These are phyloP conservation scores for Mastomys natalensis DNA, from an alignment of 2,113 vertebrate species.

Conservation along the genomic window DNA sequence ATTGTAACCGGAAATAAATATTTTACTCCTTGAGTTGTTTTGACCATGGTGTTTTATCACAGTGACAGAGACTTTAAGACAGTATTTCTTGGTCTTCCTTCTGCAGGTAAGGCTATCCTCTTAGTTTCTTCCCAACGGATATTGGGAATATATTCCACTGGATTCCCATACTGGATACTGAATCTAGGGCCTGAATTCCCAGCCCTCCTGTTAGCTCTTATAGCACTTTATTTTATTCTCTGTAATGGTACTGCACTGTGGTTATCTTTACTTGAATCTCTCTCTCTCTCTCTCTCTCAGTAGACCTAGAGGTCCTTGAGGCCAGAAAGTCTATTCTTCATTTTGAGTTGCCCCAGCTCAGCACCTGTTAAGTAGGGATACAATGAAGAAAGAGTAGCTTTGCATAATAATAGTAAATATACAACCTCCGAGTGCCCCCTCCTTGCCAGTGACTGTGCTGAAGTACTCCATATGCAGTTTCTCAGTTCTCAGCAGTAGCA, in stretches of 20 bases:
- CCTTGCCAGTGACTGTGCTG: not conserved
- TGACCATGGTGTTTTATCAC: not conserved
- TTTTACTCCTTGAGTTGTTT: not conserved
- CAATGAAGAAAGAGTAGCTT: not conserved
- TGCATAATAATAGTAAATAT: not conserved
- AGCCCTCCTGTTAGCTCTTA: not conserved
- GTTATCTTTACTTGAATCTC: not conserved
- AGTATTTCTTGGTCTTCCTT: not conserved
- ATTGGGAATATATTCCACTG: no score
- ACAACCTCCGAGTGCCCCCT: not conserved
- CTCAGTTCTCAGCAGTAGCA: slow-evolving; percentile 1
- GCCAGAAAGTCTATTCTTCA: not conserved
- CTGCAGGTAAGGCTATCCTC: not conserved
- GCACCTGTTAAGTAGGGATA: slow-evolving; percentile 6
- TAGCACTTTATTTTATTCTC: not conserved
- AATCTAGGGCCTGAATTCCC: not conserved
- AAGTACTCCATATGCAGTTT: slow-evolving; percentile 32
- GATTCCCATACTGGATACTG: not conserved
- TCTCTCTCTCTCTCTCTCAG: not conserved
- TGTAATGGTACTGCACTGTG: not conserved
- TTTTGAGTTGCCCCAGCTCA: slow-evolving; percentile 4
- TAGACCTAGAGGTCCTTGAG: slow-evolving; percentile 38
- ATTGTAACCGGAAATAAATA: not conserved
- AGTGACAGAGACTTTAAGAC: not conserved
- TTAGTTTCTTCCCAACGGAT: not conserved